These are phyloP conservation scores for Luperina testacea DNA, from an alignment of 2,888 invertebrate species.

Conservation along the genomic window DNA sequence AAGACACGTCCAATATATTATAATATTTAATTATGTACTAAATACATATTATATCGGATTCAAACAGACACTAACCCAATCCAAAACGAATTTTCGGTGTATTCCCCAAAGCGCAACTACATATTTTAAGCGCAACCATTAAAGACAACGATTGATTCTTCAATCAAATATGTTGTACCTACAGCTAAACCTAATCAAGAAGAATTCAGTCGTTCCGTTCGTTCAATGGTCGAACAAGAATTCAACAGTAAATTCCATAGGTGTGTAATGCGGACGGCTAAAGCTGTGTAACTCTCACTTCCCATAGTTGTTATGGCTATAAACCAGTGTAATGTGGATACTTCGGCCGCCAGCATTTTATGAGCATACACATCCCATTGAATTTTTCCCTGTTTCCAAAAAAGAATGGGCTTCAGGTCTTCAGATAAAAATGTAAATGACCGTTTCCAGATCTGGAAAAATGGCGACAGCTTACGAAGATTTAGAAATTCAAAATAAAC, in stretches of 20 bases:
- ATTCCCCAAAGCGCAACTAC: no score
- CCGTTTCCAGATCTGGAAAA: background rate
- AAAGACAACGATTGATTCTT: background rate
- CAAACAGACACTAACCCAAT: background rate
- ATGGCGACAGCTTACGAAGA: background rate
- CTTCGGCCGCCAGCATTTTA: slow-evolving; percentile 31
- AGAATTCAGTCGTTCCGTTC: slow-evolving; percentile 1
- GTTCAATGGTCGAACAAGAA: slow-evolving; percentile 17
- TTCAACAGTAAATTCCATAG: slow-evolving; percentile 39
- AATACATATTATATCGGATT: background rate
- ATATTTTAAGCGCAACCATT: no score
- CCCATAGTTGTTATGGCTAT: slow-evolving; percentile 29
- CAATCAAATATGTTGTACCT: background rate
- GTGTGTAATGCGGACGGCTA: slow-evolving; percentile 34
- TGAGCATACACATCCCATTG: slow-evolving; percentile 32
- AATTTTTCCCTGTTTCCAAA: slow-evolving; percentile 16
- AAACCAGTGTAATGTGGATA: slow-evolving; percentile 44
- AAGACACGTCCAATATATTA: background rate
- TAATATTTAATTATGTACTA: background rate
- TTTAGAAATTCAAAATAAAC: slow-evolving; percentile 1
- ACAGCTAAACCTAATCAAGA: background rate
- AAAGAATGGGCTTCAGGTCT: slow-evolving; percentile 10
- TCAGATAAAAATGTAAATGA: background rate
- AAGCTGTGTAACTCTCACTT: slow-evolving; percentile 34
- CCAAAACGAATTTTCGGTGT: background rate